A percentile compares a stretch with the other conserved stretches of the same genome.
Conservation (phyloP, 2,113 vertebrate genomes). For the Pogona vitticeps region DNA sequence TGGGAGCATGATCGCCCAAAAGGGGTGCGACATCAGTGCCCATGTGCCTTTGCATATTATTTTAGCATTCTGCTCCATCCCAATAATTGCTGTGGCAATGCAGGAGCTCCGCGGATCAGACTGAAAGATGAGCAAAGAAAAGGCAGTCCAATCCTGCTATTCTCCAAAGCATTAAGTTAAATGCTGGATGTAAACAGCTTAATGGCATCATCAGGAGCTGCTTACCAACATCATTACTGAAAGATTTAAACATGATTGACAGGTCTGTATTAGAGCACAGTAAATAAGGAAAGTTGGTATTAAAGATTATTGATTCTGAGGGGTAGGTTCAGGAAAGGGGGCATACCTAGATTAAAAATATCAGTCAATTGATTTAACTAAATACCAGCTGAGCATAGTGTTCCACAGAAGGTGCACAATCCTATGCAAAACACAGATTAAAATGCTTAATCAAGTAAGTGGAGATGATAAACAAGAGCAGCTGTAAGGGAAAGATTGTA, state of each 20-base stretch:
- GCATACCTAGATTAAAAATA: slow-evolving; percentile 26
- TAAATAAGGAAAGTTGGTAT: slow-evolving; percentile 8
- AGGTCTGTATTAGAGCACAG: slow-evolving; percentile 5
- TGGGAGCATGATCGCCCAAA: neutral
- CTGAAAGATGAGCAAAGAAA: slow-evolving; percentile 17
- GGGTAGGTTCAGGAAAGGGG: neutral
- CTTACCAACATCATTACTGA: slow-evolving; percentile 7
- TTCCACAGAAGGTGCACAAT: slow-evolving; percentile 55
- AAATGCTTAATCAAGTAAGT: slow-evolving; percentile 65
- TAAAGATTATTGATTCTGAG: slow-evolving; percentile 27
- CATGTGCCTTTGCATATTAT: neutral
- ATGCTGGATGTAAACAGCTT: slow-evolving; percentile 39
- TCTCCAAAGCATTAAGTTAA: slow-evolving; percentile 30
- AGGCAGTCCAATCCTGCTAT: slow-evolving; percentile 5
- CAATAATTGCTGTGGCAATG: neutral
- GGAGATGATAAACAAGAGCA: slow-evolving; percentile 58
- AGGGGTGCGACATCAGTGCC: neutral
- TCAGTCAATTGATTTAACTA: slow-evolving; percentile 53
- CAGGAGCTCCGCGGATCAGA: neutral
- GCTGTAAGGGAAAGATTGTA: slow-evolving; percentile 69
- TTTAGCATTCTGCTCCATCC: neutral
- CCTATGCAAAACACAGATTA: slow-evolving; percentile 59
- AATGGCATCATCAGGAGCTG: slow-evolving; percentile 37
- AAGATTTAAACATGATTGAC: slow-evolving; percentile 10
- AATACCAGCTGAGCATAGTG: slow-evolving; percentile 45